Evolutionary conservation across 2,797 vertebrate genomes (phyloP).

Genomic region (Rousettus madagascariensis): DNA sequence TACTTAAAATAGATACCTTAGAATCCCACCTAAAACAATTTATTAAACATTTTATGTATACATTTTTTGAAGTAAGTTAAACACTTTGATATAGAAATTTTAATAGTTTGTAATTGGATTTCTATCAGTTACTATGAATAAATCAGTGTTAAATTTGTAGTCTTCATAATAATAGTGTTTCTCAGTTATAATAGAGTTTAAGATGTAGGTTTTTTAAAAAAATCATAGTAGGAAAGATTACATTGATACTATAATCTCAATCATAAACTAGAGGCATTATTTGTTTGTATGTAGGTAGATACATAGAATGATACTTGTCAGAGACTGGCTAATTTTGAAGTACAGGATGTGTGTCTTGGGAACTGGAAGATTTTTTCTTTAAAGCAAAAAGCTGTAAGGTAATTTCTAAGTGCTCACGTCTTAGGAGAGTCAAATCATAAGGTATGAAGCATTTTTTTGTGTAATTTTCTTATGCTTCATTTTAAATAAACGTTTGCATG

Average conservation of each 20-base stretch:
- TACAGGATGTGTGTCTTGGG: neutral
- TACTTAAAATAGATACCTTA: slow-evolving; percentile 24
- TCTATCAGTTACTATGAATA: neutral
- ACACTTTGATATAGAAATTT: neutral
- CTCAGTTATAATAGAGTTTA: neutral
- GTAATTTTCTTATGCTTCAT: neutral
- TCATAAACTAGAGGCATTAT: neutral
- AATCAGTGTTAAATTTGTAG: neutral
- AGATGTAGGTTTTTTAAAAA: neutral
- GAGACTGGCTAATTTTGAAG: neutral
- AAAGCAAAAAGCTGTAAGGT: neutral
- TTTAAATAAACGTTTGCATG: neutral
- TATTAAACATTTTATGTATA: slow-evolving; percentile 16
- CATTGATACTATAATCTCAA: neutral
- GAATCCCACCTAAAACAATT: slow-evolving; percentile 6
- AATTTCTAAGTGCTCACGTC: neutral
- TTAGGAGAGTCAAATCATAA: neutral
- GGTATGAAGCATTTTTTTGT: neutral
- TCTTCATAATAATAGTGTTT: neutral
- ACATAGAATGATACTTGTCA: neutral
- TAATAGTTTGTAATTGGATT: neutral
- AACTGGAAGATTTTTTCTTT: neutral
- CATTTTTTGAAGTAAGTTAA: neutral
- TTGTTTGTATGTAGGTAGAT: neutral
- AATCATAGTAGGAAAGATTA: neutral